These are phyloP conservation scores for Synanthedon vespiformis DNA, from an alignment of 2,888 invertebrate species.

Conservation along the genomic window DNA sequence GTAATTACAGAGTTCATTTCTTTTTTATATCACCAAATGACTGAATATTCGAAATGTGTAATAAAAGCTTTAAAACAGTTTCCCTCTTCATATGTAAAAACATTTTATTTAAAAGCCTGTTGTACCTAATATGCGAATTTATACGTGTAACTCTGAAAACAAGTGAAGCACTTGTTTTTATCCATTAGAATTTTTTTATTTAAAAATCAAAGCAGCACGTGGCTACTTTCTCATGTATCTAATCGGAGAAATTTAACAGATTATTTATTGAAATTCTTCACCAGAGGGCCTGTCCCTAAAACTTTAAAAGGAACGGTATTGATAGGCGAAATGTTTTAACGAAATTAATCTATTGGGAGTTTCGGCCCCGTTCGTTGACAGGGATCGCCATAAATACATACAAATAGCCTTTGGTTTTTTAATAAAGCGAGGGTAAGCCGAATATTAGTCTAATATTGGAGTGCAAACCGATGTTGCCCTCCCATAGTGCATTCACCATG, in stretches of 20 bases:
- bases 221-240: not conserved
- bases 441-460: conserved; percentile 66
- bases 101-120: no score
- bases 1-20: no score
- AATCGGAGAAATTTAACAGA: not conserved
- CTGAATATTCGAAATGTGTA: no score
- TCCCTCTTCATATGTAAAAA: no score
- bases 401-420: conserved; percentile 65
- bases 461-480: conserved; percentile 67
- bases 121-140: no score
- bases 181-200: not conserved
- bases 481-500: conserved; percentile 33
- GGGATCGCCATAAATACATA: conserved; percentile 56
- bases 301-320: conserved; percentile 5
- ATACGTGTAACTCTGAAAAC: no score
- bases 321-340: conserved; percentile 50
- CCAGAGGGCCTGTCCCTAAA: conserved; percentile 1
- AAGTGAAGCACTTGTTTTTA: not conserved
- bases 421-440: conserved; percentile 63
- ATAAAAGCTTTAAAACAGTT: no score
- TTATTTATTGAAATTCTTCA: conserved; percentile 1
- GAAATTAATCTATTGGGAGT: conserved; percentile 59
- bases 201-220: not conserved
- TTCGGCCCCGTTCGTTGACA: conserved; percentile 46
- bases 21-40: no score